Percentiles rank a stretch among this genome's conserved stretches.
Conservation (phyloP, 2,113 vertebrate species). For the Solea solea region DNA sequence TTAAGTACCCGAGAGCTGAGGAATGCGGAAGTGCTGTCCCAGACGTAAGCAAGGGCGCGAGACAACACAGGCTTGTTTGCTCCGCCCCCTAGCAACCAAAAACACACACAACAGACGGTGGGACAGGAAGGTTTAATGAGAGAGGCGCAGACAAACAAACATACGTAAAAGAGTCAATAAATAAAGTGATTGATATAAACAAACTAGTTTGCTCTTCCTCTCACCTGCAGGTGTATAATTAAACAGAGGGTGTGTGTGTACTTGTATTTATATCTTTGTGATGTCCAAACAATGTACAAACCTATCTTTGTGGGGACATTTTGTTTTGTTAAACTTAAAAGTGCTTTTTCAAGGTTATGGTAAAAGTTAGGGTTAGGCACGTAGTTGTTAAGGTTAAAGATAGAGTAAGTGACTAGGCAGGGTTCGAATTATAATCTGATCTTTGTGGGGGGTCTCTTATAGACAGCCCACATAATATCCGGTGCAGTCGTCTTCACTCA, state of each 20-base stretch:
- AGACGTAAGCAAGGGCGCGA: conserved; percentile 84
- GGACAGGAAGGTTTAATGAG: conserved; percentile 81
- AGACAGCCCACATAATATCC: too few species aligned
- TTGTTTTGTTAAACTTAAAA: too few species aligned
- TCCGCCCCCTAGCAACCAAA: conserved; percentile 83
- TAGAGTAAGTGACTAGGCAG: too few species aligned
- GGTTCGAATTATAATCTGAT: too few species aligned
- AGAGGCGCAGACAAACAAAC: conserved; percentile 53
- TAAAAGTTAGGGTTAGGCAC: too few species aligned
- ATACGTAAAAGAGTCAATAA: conserved; percentile 21
- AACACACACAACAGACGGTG: conserved; percentile 70
- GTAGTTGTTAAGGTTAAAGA: too few species aligned
- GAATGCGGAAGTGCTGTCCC: conserved; percentile 92
- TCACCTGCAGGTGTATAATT: conserved; percentile 7
- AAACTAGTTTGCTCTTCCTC: background rate
- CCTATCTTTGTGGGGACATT: too few species aligned
- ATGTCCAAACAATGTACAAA: too few species aligned
- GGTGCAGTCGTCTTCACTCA: too few species aligned
- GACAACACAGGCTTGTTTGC: conserved; percentile 52
- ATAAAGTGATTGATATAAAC: conserved; percentile 38
- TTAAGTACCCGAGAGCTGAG: conserved; percentile 88
- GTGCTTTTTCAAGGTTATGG: too few species aligned
- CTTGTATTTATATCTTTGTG: too few species aligned
- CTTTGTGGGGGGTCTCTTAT: too few species aligned
- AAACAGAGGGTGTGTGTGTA: background rate